These are phyloP conservation scores for Diabrotica undecimpunctata DNA, from an alignment of 1,140 invertebrate genomes.

Conservation along the genomic window DNA sequence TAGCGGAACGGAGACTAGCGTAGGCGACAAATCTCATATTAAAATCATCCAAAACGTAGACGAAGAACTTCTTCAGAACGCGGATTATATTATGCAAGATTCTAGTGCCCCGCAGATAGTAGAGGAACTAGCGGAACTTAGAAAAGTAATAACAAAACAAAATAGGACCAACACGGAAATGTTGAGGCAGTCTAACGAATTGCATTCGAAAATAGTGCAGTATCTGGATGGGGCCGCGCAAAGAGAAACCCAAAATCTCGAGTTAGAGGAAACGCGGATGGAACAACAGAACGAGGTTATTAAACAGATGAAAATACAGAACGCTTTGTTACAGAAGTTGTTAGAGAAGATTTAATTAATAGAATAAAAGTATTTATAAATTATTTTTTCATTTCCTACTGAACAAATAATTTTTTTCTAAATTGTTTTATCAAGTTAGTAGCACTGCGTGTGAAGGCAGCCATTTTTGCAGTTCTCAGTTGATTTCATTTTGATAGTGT, in stretches of 20 bases:
- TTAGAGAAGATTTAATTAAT: constrained; percentile 11
- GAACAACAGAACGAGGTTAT: constrained; percentile 17
- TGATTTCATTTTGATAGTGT: too few relatives aligned
- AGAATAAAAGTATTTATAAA: neutral
- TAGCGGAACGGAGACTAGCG: too few relatives aligned
- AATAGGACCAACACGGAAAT: constrained; percentile 6
- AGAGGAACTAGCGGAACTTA: constrained; percentile 10
- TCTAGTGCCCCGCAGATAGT: neutral
- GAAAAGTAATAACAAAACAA: constrained; percentile 1
- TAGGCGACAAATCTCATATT: neutral
- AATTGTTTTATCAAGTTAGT: neutral
- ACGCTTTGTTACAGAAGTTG: constrained; percentile 15
- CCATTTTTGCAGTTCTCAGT: too few relatives aligned
- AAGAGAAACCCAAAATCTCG: constrained; percentile 4
- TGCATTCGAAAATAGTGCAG: constrained; percentile 10
- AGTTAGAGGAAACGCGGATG: constrained; percentile 12
- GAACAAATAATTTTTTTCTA: neutral
- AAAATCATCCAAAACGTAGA: constrained; percentile 6
- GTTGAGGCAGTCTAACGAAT: constrained; percentile 9
- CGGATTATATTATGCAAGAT: constrained; percentile 6
- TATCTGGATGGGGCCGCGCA: constrained; percentile 1
- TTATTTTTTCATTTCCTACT: neutral
- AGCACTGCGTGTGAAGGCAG: too few relatives aligned
- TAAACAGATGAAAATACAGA: constrained; percentile 20
- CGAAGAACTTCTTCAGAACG: neutral